Conservation (phyloP, 2,888 invertebrate species). For the Conomelus anceps region DNA sequence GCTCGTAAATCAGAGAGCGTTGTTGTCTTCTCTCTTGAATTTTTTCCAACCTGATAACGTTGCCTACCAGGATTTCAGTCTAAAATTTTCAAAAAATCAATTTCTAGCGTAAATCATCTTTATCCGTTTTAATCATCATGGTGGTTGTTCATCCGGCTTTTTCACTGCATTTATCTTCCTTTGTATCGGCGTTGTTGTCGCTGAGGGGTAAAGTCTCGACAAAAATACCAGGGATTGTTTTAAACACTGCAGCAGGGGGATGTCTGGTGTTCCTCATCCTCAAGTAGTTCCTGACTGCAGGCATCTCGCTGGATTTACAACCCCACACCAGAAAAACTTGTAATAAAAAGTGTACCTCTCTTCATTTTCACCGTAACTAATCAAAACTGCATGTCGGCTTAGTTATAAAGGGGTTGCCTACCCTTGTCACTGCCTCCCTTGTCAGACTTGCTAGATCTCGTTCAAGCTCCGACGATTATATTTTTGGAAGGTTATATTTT, state of each 20-base stretch:
- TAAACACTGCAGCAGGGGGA: not conserved
- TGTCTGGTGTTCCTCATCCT: not conserved
- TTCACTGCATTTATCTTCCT: not conserved
- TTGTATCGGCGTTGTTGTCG: too few relatives aligned
- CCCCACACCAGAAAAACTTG: not conserved
- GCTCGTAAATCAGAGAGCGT: not conserved
- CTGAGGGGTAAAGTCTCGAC: not conserved
- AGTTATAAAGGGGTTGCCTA: not conserved
- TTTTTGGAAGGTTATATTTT: not conserved
- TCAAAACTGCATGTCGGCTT: constrained; percentile 4
- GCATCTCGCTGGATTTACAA: not conserved
- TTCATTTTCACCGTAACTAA: constrained; percentile 3
- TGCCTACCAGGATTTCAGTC: not conserved
- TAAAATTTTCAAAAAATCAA: not conserved
- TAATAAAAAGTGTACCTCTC: not conserved
- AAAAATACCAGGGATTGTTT: not conserved
- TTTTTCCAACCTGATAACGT: not conserved
- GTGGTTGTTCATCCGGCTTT: not conserved
- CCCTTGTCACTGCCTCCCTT: not conserved
- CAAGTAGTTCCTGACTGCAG: not conserved
- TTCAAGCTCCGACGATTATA: not conserved
- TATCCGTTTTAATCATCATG: not conserved
- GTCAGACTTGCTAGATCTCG: not conserved
- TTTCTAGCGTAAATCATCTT: not conserved
- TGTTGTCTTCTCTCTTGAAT: not conserved